Evolutionary conservation across 2,113 vertebrate species (phyloP).

Genomic region (Clarias gariepinus): DNA sequence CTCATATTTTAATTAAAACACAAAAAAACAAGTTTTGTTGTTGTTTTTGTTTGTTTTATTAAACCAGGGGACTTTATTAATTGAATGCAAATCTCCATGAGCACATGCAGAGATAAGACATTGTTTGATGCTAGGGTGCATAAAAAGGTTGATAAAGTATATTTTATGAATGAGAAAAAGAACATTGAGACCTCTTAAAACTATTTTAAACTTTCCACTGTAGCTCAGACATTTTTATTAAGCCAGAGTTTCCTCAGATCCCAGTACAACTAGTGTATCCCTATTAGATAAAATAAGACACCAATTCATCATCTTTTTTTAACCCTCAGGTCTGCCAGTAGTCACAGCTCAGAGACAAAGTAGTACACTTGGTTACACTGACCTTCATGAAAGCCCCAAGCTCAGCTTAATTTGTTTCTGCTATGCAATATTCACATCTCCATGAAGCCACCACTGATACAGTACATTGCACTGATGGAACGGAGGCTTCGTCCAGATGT

Average conservation of each 20-base stretch:
- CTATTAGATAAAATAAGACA: not conserved
- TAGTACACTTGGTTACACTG: constrained; percentile 31
- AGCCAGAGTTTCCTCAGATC: constrained; percentile 7
- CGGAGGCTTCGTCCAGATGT: constrained; percentile 46
- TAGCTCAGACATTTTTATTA: not conserved
- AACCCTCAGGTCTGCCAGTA: constrained; percentile 48
- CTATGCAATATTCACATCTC: constrained; percentile 75
- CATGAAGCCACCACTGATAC: constrained; percentile 49
- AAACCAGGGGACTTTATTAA: constrained; percentile 17
- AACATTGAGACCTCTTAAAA: constrained; percentile 8
- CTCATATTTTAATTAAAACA: constrained; percentile 48
- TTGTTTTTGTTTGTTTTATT: not conserved
- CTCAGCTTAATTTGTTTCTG: constrained; percentile 63
- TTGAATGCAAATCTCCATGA: constrained; percentile 62
- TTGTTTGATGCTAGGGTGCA: not conserved
- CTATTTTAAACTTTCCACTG: constrained; percentile 8
- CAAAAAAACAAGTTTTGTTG: not conserved
- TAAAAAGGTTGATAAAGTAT: constrained; percentile 30
- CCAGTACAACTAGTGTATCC: constrained; percentile 49
- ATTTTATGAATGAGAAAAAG: constrained; percentile 50
- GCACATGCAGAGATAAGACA: constrained; percentile 26
- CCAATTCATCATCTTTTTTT: constrained; percentile 46
- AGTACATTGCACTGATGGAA: constrained; percentile 39
- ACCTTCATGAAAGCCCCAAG: constrained; percentile 39
- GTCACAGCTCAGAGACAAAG: constrained; percentile 39